Evolutionary conservation across 2,113 vertebrate genomes (phyloP), one percentile per base, ranked within the genome.

Genomic region (Dendrocopos noguchii): DNA sequence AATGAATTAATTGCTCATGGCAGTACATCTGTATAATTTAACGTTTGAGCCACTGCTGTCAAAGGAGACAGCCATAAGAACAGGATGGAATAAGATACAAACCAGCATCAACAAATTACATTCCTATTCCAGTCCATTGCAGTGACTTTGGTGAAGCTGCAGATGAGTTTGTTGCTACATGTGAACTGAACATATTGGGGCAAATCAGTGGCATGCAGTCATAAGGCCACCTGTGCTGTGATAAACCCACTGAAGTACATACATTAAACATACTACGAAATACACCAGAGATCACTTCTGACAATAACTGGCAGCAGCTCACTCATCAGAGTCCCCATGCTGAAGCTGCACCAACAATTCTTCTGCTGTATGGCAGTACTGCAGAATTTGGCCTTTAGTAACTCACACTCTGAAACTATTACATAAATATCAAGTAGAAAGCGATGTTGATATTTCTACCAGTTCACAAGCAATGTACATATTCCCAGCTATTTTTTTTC

Each of bases 131-230:
- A 28, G 25, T 19, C 36, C 65, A 12, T 25, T 44, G 34, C 77
- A 71, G 36, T 3, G 61, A 50, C 33, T 68, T 2, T 8, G 20
- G 16, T 36, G 66, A 53, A 55, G 52, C 1, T 67, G 17, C 34
- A 74, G 36, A 63, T 10, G 42, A 50, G 34, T 15, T 19, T 28
- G 15, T 29, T 10, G 2, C 22, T 76, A 21, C 5, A 3, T 0
- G 7, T 17, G 31, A 77, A 61, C 22, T 1, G 17, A 78, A 42
- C 0, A 0, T 6, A 3, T 15, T 6, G 18, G 72, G 70, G 17
- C 61, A 78, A 25, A 71, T 14, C 46, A 18, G 65, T 2, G 29
- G 20, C 12, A 9, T 5, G 60, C 56, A 71, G 65, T 20, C 46
- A 8, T 21, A 75, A 50, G 36, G 47, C 44, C 44, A 76, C 33